phyloP scores from a whole-genome alignment of 2,113 vertebrate genomes.

The Furnarius figulus region DNA sequence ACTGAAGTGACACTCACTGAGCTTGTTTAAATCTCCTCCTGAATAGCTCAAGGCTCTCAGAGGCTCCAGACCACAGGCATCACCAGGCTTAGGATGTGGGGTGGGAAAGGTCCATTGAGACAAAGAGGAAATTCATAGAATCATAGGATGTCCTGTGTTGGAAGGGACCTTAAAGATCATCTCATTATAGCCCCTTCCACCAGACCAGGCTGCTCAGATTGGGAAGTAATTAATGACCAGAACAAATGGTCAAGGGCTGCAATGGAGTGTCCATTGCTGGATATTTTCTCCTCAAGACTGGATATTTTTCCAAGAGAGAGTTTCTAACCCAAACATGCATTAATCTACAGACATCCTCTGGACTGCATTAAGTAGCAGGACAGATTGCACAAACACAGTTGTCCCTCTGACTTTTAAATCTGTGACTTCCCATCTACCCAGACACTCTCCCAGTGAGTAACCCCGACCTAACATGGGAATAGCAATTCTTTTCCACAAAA shows the following conservation, averaged over 20 bases:
- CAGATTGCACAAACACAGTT: neutral
- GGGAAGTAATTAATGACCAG: neutral
- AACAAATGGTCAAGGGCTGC: neutral
- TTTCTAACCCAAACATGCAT: neutral
- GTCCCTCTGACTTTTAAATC: neutral
- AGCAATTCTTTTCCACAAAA: neutral
- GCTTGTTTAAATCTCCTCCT: neutral
- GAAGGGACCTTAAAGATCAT: neutral
- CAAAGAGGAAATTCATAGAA: neutral
- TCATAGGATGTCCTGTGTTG: neutral
- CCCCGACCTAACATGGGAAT: neutral
- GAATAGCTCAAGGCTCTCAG: neutral
- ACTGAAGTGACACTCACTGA: neutral
- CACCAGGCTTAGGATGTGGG: neutral
- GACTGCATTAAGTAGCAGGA: neutral
- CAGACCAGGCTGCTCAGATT: neutral
- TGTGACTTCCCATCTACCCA: neutral
- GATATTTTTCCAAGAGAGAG: neutral
- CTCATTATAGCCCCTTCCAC: neutral
- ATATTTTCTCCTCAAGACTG: neutral
- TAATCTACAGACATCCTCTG: neutral
- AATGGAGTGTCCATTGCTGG: neutral
- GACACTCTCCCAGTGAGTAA: neutral
- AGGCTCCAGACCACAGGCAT: neutral
- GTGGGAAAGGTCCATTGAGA: neutral